Evolutionary conservation across 2,113 vertebrate species (phyloP).

Genomic region (Quiscalus mexicanus): DNA sequence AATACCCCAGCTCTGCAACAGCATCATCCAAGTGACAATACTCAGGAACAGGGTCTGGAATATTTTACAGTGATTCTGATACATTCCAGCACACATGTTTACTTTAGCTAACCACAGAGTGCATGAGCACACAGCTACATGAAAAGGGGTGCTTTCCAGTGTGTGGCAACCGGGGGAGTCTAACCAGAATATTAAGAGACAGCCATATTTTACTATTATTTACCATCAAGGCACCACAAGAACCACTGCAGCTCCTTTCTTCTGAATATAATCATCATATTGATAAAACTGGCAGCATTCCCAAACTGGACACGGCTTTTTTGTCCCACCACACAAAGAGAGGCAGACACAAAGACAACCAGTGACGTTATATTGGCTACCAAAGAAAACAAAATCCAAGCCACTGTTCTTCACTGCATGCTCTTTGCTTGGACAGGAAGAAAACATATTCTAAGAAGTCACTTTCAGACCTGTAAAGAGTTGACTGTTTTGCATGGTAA

Average conservation of each 20-base stretch:
- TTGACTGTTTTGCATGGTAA: neutral
- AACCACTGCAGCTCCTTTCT: constrained; percentile 20
- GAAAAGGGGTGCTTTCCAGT: neutral
- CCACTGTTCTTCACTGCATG: neutral
- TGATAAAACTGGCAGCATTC: constrained; percentile 29
- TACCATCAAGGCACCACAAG: neutral
- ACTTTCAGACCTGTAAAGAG: neutral
- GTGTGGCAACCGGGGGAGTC: neutral
- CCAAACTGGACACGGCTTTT: constrained; percentile 15
- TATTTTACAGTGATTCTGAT: neutral
- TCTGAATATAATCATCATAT: constrained; percentile 7
- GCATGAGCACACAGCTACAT: neutral
- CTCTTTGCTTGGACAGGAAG: constrained; percentile 16
- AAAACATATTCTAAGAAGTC: constrained; percentile 3
- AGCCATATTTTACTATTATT: constrained; percentile 5
- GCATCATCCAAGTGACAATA: neutral
- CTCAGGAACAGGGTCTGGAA: neutral
- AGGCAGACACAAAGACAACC: constrained; percentile 47
- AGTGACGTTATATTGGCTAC: constrained; percentile 15
- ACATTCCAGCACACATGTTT: neutral
- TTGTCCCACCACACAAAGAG: constrained; percentile 42
- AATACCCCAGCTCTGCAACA: neutral
- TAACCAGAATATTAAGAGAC: constrained; percentile 3
- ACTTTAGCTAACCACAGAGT: neutral
- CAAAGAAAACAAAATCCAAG: constrained; percentile 48